These are phyloP conservation scores for Diacarnus erythraeanus DNA, from an alignment of 37 sponge, comb jelly and placozoan genomes.

Conservation along the genomic window DNA sequence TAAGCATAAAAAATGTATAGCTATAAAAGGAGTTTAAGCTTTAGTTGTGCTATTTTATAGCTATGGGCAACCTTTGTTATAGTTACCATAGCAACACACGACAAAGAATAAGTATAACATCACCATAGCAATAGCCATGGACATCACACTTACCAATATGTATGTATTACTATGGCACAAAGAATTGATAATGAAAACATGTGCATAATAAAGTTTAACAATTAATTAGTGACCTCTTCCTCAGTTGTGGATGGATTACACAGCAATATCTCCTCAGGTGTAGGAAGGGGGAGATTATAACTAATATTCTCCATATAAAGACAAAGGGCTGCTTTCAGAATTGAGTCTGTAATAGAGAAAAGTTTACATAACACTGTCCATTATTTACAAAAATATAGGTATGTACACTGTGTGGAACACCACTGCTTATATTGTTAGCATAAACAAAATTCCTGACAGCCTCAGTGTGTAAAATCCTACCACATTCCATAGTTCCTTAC, in stretches of 20 bases:
- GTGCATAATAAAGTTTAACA: too few species aligned
- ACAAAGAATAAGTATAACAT: not conserved
- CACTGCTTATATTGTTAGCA: too few species aligned
- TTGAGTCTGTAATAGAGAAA: slow-evolving; percentile 25
- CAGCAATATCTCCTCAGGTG: slow-evolving; percentile 61
- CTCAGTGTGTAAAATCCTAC: too few species aligned
- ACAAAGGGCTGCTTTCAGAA: slow-evolving; percentile 47
- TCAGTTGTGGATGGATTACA: slow-evolving; percentile 59
- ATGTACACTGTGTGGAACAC: too few species aligned
- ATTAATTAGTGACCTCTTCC: slow-evolving; percentile 57
- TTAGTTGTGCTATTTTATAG: not conserved
- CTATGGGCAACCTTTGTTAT: not conserved
- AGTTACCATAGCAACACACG: not conserved
- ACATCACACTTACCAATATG: too few species aligned
- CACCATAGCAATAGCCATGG: not conserved
- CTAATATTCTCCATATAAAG: slow-evolving; percentile 51
- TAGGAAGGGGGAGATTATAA: slow-evolving; percentile 66
- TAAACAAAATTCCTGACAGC: too few species aligned
- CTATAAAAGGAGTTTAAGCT: too few species aligned
- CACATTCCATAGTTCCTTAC: slow-evolving; percentile 29
- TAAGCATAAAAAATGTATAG: too few species aligned
- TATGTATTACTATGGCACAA: too few species aligned
- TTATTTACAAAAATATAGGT: too few species aligned
- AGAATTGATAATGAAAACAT: too few species aligned
- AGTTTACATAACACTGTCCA: too few species aligned